Conservation (phyloP, 2,888 invertebrate species). For the Dynastes maya region DNA sequence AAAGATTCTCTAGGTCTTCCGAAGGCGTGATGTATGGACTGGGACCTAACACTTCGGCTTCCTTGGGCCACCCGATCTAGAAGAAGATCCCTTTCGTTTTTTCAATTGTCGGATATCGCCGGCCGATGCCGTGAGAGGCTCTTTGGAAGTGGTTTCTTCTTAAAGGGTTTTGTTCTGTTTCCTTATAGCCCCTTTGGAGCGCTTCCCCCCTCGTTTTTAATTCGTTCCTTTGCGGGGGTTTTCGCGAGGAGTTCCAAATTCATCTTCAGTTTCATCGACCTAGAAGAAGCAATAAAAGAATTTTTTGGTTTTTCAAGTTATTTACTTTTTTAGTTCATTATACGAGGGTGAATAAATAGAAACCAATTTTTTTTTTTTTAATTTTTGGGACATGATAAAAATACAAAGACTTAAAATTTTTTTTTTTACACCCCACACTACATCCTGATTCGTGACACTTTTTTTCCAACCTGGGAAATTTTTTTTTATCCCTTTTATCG, state of each 20-base stretch:
- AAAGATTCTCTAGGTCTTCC: slow-evolving; percentile 77
- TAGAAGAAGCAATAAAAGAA: not conserved
- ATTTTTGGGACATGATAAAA: too few relatives aligned
- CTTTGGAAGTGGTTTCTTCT: slow-evolving; percentile 64
- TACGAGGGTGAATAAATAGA: too few relatives aligned
- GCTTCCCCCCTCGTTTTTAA: slow-evolving; percentile 75
- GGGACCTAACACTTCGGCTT: slow-evolving; percentile 79
- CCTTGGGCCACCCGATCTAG: slow-evolving; percentile 83
- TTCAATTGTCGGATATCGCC: slow-evolving; percentile 78
- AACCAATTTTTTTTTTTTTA: too few relatives aligned
- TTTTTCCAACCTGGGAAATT: too few relatives aligned
- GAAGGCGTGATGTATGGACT: slow-evolving; percentile 78
- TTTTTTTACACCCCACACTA: too few relatives aligned
- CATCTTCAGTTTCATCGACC: slow-evolving; percentile 78
- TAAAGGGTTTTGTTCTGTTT: slow-evolving; percentile 55
- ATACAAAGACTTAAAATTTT: too few relatives aligned
- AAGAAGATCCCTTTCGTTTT: slow-evolving; percentile 82
- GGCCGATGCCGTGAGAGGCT: slow-evolving; percentile 67
- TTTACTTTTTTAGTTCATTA: too few relatives aligned
- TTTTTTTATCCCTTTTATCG: too few relatives aligned
- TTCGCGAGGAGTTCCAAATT: slow-evolving; percentile 90
- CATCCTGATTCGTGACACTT: too few relatives aligned
- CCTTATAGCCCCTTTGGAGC: slow-evolving; percentile 74
- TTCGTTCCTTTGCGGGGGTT: slow-evolving; percentile 84
- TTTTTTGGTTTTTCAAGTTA: too few relatives aligned